Evolutionary conservation across 2,113 vertebrate genomes (phyloP), one percentile per base, ranked within the genome.

Genomic region (Hypomesus transpacificus): DNA sequence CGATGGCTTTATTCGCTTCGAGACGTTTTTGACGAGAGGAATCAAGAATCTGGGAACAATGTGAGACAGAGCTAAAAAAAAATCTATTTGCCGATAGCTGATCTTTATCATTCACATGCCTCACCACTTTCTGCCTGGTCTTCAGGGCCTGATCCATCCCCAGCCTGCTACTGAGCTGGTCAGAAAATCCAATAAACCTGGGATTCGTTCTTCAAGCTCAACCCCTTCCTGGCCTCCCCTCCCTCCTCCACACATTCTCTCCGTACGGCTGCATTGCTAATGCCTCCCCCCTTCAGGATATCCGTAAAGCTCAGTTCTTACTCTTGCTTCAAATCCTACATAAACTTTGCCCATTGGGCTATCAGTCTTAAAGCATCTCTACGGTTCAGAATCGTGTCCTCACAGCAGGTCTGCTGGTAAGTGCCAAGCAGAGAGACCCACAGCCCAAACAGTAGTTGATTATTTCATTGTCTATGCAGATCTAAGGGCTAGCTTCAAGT

Each of bases 101-200:
- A 68, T 68, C 56, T 68, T 74, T 60, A 74, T 74, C 66, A 68
- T 59, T 68, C 66, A 68, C 65, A 61, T 24, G 46, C 39, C 56
- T 74, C 66, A 60, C 72, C 66, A 51, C 26, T 52, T 24, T 53
- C 66, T 58, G 26, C 17, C 59, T 26, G 56, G 72, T 67, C 66
- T 67, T 68, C 59, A 21, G 65, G 56, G 72, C 1, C 66, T 66
- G 39, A 67, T 74, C 34, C 71, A 73, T 74, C 64, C 56, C 71
- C 63, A 51, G 64, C 71, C 65, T 57, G 66, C 58, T 22, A 57
- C 64, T 51, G 54, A 67, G 71, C 54, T 28, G 71, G 71, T 67
- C 71, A 74, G 71, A 74, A 71, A 71, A 76, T 76, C 62, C 62
- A 76, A 66, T 70, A 76, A 71, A 51, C 50, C 68, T 64, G 60